Evolutionary conservation across 2,797 vertebrate species (phyloP).

Genomic region (Microctenopoma lineatum): DNA sequence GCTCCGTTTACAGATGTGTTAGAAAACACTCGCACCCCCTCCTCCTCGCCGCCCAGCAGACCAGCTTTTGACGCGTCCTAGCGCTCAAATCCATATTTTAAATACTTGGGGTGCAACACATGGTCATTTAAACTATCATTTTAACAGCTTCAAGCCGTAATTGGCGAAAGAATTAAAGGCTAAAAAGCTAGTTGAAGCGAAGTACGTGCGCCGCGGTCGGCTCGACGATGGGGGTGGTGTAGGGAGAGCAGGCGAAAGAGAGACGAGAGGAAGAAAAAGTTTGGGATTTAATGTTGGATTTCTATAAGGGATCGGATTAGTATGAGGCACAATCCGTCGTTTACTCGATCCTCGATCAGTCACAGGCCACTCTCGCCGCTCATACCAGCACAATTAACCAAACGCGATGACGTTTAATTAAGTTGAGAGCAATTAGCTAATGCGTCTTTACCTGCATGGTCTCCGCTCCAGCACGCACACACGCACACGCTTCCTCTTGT

Average conservation of each 20-base stretch:
- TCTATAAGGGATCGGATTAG: conserved; percentile 63
- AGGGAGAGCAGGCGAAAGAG: conserved; percentile 57
- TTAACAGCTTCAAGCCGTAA: conserved; percentile 70
- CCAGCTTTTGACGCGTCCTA: conserved; percentile 62
- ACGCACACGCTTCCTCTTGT: conserved; percentile 79
- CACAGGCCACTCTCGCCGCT: conserved; percentile 60
- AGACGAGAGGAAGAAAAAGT: conserved; percentile 80
- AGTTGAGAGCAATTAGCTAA: conserved; percentile 85
- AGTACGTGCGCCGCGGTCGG: conserved; percentile 75
- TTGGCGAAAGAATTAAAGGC: conserved; percentile 75
- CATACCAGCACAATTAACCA: conserved; percentile 69
- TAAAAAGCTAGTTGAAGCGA: conserved; percentile 70
- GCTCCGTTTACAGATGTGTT: conserved; percentile 84
- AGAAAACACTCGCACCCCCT: conserved; percentile 72
- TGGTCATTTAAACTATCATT: conserved; percentile 69
- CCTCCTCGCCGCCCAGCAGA: conserved; percentile 69
- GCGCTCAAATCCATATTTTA: conserved; percentile 62
- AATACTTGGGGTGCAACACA: conserved; percentile 72
- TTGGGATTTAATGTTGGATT: conserved; percentile 83
- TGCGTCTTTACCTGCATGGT: conserved; percentile 87
- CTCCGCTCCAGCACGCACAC: conserved; percentile 82
- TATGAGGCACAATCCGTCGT: conserved; percentile 66
- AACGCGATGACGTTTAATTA: conserved; percentile 82
- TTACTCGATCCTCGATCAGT: conserved; percentile 55
- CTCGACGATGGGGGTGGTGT: conserved; percentile 79